A percentile compares a stretch with the other conserved stretches of the same genome.
Evolutionary conservation across 2,113 vertebrate genomes (phyloP).

Genomic region (Tichodroma muraria): DNA sequence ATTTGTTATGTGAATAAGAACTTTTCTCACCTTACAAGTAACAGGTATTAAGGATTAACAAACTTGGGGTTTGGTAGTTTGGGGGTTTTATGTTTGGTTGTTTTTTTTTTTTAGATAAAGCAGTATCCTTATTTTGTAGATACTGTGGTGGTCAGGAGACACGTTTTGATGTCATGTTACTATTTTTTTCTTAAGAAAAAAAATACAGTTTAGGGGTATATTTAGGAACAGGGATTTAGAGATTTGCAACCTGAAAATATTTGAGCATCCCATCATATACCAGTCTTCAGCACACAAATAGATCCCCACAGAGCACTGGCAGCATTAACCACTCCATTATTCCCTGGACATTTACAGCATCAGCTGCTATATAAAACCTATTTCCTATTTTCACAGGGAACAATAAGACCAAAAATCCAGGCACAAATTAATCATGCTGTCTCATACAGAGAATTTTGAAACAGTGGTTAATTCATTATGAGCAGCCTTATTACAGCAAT

Average conservation of each 20-base stretch:
- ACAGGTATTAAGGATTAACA: background rate
- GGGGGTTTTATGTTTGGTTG: no score
- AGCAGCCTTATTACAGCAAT: background rate
- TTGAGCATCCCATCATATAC: background rate
- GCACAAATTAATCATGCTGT: background rate
- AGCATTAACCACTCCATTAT: background rate
- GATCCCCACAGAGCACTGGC: background rate
- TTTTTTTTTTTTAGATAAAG: background rate
- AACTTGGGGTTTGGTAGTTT: background rate
- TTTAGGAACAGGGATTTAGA: background rate
- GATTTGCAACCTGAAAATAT: background rate
- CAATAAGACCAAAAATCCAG: background rate
- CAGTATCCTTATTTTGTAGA: slow-evolving; percentile 63
- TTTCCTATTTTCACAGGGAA: background rate
- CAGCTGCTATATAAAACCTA: background rate
- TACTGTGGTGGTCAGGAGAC: background rate
- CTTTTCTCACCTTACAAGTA: slow-evolving; percentile 61
- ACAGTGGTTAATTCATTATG: background rate
- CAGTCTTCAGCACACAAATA: background rate
- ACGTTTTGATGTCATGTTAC: slow-evolving; percentile 64
- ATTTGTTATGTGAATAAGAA: slow-evolving; percentile 71
- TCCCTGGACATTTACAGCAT: background rate
- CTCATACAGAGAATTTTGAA: background rate
- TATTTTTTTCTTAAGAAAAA: background rate
- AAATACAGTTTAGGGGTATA: rapidly evolving